Base-by-base conservation (phyloP, 2,797 vertebrate species). In the Enteromius fasciolatus region DNA sequence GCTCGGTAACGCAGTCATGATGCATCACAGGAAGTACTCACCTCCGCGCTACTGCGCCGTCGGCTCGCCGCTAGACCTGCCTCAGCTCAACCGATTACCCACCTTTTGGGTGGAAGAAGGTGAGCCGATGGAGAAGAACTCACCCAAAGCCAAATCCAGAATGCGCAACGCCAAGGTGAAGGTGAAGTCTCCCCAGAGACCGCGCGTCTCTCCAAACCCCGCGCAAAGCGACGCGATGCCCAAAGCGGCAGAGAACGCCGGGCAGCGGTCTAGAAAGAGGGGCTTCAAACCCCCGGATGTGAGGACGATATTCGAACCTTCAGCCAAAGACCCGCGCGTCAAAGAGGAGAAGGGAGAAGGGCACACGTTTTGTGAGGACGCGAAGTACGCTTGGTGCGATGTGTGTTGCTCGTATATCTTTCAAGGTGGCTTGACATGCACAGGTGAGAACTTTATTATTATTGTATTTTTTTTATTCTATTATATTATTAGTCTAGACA, bases 251-350 rank as follows among this genome's bases (percentile, higher is more conserved):
- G 89, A 88, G 5, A 86, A 70, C 72, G 91, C 86, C 0, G 87
- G 79, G 0, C 86, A 83, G 33, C 85, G 93, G 23, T 64, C 84
- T 82, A 85, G 92, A 84, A 95, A 89, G 88, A 94, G 68, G 54
- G 89, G 93, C 0, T 94, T 92, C 89, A 91, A 91, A 78, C 91
- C 93, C 25, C 94, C 94, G 0, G 94, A 95, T 17, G 95, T 95
- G 41, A 93, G 94, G 86, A 95, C 94, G 46, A 95, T 95, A 85
- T 95, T 95, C 88, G 86, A 87, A 75, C 86, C 88, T 10, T 85
- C 64, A 12, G 86, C 89, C 83, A 91, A 59, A 83, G 93, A 94
- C 89, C 93, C 94, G 52, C 83, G 94, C 28, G 93, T 94, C 44
- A 89, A 70, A 64, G 78, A 91, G 85, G 94, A 95, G 86, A 91